Conservation (phyloP, 1,140 invertebrate species). For the Thalassaphorura encarpata region DNA sequence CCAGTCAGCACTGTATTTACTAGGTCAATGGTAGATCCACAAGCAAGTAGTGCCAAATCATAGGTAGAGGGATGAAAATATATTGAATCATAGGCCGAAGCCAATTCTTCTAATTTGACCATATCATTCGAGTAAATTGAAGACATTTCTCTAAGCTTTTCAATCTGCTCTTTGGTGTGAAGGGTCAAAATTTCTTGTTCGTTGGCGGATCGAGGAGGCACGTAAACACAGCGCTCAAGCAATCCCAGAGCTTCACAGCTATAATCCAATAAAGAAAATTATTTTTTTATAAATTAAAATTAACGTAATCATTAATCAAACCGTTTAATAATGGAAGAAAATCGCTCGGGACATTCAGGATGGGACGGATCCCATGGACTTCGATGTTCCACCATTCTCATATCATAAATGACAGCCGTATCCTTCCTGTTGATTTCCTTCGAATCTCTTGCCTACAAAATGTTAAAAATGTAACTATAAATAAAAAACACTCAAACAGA, state of each 20-base stretch:
- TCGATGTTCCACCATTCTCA: slow-evolving; percentile 60
- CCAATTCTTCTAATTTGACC: slow-evolving; percentile 48
- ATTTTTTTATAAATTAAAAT: background rate
- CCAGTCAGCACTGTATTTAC: slow-evolving; percentile 58
- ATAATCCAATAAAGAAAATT: background rate
- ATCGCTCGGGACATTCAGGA: slow-evolving; percentile 48
- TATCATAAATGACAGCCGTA: slow-evolving; percentile 70
- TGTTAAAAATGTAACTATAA: background rate
- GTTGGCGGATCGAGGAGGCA: slow-evolving; percentile 51
- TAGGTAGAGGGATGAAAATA: slow-evolving; percentile 78
- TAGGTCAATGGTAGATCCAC: slow-evolving; percentile 69
- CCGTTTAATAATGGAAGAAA: slow-evolving; percentile 18
- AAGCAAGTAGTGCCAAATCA: slow-evolving; percentile 59
- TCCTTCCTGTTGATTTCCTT: slow-evolving; percentile 45
- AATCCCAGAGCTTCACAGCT: slow-evolving; percentile 63
- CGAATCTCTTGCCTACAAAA: slow-evolving; percentile 49
- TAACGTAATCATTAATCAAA: slow-evolving; percentile 1
- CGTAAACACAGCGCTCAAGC: slow-evolving; percentile 53
- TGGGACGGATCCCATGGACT: slow-evolving; percentile 75
- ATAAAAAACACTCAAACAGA: background rate
- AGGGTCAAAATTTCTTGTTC: slow-evolving; percentile 57
- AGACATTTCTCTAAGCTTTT: slow-evolving; percentile 54
- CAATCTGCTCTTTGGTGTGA: slow-evolving; percentile 53
- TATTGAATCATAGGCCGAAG: slow-evolving; percentile 62
- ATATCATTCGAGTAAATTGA: slow-evolving; percentile 41